Evolutionary conservation across 2,888 invertebrate species (phyloP), one percentile per base, ranked within the genome.

Genomic region (Coenonympha arcania): DNA sequence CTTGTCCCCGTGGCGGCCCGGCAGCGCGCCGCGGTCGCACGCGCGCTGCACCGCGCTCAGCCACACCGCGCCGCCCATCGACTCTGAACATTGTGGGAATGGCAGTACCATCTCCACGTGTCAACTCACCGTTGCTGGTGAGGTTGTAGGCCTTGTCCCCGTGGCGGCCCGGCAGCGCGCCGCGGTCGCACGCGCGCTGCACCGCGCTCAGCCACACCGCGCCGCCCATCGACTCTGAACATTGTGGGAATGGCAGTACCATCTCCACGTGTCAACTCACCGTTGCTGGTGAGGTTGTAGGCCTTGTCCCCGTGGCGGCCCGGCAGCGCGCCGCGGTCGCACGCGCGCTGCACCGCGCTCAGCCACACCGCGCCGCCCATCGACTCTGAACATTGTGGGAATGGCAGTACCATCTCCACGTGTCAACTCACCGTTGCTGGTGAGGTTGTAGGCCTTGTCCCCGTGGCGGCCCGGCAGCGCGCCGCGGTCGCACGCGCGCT

Each of bases 251-350:
- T n/a, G n/a, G n/a, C n/a, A n/a, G n/a, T n/a, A n/a, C n/a, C n/a
- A n/a, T n/a, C n/a, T n/a, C n/a, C n/a, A n/a, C n/a, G n/a, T n/a
- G 26, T 5, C 3, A 26, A 47, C 51, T 52, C 60, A 91, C 92
- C 91, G 63, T 90, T 90, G 51, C 88, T 82, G 1, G 91, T 91
- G 62, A 92, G 89, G 69, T 91, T 91, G 73, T 90, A 91, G 0
- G 90, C 88, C 79, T 87, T 88, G 59, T 88, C 87, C 1, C 89
- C 90, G 19, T 73, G 79, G 16, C 79, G 64, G 11, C 89, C 89
- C 0, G 89, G 89, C 48, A 70, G 59, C 5, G 88, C 76, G 59
- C 76, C 65, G 46, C 91, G 78, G 62, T 88, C 88, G 70, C 91
- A 91, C 18, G 89, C 84, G 53, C 88, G 88, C 0, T 87, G 70